Conservation (phyloP, 2,797 vertebrate species). For the Poecilia wingei region DNA sequence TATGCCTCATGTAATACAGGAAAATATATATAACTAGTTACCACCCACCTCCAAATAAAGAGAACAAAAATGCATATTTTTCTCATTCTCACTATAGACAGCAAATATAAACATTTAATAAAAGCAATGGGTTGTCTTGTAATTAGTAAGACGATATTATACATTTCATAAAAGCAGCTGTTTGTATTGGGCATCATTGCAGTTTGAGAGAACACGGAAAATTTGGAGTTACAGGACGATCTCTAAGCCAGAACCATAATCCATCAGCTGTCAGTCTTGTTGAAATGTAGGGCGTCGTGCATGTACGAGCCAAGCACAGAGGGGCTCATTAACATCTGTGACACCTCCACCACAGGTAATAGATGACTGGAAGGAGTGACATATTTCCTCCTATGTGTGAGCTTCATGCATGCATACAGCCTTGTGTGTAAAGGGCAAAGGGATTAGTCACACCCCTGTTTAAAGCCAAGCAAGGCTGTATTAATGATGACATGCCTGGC, state of each 20-base stretch:
- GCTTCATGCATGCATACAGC: not conserved
- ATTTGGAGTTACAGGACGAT: constrained; percentile 1
- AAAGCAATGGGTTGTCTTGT: not conserved
- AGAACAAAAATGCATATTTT: not conserved
- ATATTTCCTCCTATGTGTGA: constrained; percentile 29
- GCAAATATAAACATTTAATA: not conserved
- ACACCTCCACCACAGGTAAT: constrained; percentile 51
- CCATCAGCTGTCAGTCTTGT: constrained; percentile 45
- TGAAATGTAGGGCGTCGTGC: constrained; percentile 58
- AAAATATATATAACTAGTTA: not conserved
- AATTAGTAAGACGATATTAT: not conserved
- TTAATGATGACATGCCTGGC: constrained; percentile 25
- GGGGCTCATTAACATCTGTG: constrained; percentile 52
- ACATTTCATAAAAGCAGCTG: not conserved
- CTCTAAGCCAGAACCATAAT: constrained; percentile 31
- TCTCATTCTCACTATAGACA: not conserved
- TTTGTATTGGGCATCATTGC: not conserved
- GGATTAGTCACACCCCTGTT: constrained; percentile 43
- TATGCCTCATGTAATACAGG: not conserved
- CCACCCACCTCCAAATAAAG: not conserved
- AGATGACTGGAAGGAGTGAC: constrained; percentile 46
- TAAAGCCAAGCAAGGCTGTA: constrained; percentile 29
- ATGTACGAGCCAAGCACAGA: constrained; percentile 44
- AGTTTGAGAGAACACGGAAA: not conserved
- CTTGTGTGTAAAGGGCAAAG: constrained; percentile 40